These are phyloP conservation scores for Acanthurus tractus DNA, from an alignment of 2,797 vertebrate genomes.

Conservation along the genomic window DNA sequence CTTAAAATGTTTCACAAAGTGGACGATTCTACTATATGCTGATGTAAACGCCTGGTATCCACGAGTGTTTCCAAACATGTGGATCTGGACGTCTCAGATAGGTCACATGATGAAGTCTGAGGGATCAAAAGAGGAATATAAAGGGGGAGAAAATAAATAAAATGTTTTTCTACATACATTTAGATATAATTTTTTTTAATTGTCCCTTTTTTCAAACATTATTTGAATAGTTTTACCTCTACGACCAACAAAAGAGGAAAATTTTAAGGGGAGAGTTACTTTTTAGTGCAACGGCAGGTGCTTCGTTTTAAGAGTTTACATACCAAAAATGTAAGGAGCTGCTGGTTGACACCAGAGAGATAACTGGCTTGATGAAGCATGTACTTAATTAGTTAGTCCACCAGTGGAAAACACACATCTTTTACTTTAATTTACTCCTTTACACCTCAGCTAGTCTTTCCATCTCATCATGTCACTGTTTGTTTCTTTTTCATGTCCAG, in stretches of 20 bases:
- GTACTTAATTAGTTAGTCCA: too few relatives aligned
- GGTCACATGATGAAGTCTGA: not conserved
- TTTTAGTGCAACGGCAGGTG: not conserved
- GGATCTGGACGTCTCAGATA: not conserved
- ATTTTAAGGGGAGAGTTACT: not conserved
- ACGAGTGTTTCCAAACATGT: not conserved
- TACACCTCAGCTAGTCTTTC: not conserved
- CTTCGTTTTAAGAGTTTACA: not conserved
- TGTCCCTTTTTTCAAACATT: not conserved
- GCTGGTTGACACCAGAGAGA: not conserved
- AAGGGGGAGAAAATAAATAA: not conserved
- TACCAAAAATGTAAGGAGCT: not conserved
- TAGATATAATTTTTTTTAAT: too few relatives aligned
- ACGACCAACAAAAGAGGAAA: not conserved
- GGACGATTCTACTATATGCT: not conserved
- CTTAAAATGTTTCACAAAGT: not conserved
- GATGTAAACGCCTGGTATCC: not conserved
- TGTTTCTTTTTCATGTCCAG: slow-evolving; percentile 86
- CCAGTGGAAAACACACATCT: not conserved
- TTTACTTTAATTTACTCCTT: too few relatives aligned
- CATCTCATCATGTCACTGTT: slow-evolving; percentile 59
- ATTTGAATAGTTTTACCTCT: not conserved
- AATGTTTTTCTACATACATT: not conserved
- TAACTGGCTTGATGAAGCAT: not conserved
- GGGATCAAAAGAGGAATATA: too few relatives aligned